Base-by-base conservation (phyloP, 2,113 vertebrate genomes). In the Lophura nycthemera region DNA sequence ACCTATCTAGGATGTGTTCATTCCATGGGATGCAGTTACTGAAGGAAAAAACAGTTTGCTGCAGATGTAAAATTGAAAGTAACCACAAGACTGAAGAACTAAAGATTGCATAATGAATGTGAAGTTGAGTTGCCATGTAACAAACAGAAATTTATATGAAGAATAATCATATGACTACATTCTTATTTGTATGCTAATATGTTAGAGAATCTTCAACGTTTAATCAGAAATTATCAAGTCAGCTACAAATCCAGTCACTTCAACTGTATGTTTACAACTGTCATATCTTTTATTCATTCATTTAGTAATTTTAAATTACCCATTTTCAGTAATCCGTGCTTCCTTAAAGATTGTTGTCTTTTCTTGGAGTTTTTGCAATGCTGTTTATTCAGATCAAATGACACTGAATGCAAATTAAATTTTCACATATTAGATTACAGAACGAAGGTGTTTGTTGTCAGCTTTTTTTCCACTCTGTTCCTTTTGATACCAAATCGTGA, bases 101-200 rank as follows among this genome's bases (percentile, higher is more conserved):
- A 50, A 50, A 50, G 48, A 25, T 21, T 47, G 45, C 19, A 47
- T 25, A 50, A 24, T 50, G 48, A 50, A 25, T 50, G 48, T 50
- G 22, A 50, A 50, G 24, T 13, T 50, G 48, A 50, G 48, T 50
- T 50, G 48, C 48, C 48, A 50, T 50, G 22, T 25, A 50, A 50
- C 48, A 13, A 50, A 13, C 48, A 50, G 22, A 50, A 50, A 25
- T 50, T 50, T 25, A 25, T 50, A 13, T 50, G 11, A 50, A 50
- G 48, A 50, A 24, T 61, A 48, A 94, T 78, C 45, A 59, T 70
- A 70, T 50, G 70, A 95, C 93, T 92, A 71, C 38, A 65, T 67
- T 72, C 24, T 8, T 71, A 86, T 94, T 95, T 86, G 79, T 88
- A 94, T 93, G 94, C 4, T 95, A 91, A 96, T 93, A 45, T 47